Percentiles rank a stretch among this genome's conserved stretches.
Conservation (phyloP, 2,113 vertebrate species). For the Felis chaus region DNA sequence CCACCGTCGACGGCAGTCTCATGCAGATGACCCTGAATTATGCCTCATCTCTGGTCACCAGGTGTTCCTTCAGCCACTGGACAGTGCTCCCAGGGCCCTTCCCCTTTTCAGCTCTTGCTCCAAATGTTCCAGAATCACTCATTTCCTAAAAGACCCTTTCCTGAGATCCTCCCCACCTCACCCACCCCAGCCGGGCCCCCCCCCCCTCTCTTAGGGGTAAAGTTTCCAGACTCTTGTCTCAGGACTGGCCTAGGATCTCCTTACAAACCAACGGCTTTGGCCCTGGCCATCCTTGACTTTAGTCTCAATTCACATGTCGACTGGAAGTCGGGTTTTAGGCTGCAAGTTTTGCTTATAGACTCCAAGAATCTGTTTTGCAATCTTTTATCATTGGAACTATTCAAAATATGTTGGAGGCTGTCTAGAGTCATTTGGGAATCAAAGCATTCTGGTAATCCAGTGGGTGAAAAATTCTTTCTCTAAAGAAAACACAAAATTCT, state of each 20-base stretch:
- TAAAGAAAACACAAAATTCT: not conserved
- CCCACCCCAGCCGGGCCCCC: no score
- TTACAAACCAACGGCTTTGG: not conserved
- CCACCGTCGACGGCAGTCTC: not conserved
- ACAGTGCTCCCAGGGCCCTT: not conserved
- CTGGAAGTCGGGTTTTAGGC: not conserved
- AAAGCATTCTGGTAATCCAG: not conserved
- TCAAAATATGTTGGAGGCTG: not conserved
- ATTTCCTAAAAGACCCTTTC: not conserved
- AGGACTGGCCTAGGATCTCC: not conserved
- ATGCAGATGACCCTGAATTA: not conserved
- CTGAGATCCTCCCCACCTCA: rapidly evolving
- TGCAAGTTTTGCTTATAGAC: not conserved
- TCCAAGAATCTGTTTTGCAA: not conserved
- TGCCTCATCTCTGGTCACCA: no score
- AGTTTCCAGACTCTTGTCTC: not conserved
- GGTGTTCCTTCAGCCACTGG: rapidly evolving
- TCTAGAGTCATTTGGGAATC: not conserved
- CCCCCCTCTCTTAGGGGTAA: not conserved
- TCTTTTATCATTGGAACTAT: not conserved
- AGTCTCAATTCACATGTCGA: not conserved
- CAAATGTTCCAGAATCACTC: not conserved
- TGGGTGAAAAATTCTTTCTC: not conserved
- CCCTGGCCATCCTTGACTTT: not conserved
- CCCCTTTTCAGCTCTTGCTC: not conserved